Base-by-base conservation (phyloP, 2,113 vertebrate genomes). In the Syrmaticus mikado region DNA sequence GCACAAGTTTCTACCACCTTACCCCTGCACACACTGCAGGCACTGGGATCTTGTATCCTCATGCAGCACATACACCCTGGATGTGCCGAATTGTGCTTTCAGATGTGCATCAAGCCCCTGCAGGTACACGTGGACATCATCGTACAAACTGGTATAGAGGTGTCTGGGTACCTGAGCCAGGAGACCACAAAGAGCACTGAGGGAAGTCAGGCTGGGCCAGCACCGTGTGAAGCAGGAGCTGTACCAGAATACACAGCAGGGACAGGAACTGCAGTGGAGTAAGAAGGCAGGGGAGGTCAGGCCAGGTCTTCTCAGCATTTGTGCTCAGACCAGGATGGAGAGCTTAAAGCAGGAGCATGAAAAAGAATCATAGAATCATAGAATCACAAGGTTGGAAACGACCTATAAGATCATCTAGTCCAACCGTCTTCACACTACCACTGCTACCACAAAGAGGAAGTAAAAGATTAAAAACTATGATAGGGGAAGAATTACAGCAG, bases 221-320 rank as follows among this genome's bases (percentile, higher is more conserved):
- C 14, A 22, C 43, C 72, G 3, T 10, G 8, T 0, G 1, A 46
- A 4, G 13, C 0, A 68, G 34, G 22, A 78, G 38, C 46, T 3
- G 1, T 6, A 66, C 24, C 9, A 58, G 3, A 17, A 30, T 11
- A 62, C 2, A 2, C 13, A 70, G 55, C 65, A 64, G 67, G 48
- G 12, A 40, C 0, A 40, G 14, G 28, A 84, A 84, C 20, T 10
- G n/a, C 46, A 41, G 16, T 4, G 11, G 41, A 77, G 43, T 28
- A 45, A 64, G 55, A 52, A 40, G 32, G 60, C 38, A 41, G 8
- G 9, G 12, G 13, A 81, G 43, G 45, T 71, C 58, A 68, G 38
- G 67, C 60, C 30, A 41, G 66, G 65, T 73, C 38, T 87, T 72
- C 30, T 36, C 57, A 93, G 67, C 32, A 28, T 16, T 13, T 57